Base-by-base conservation (phyloP, 2,797 vertebrate genomes). In the Danio choprae region DNA sequence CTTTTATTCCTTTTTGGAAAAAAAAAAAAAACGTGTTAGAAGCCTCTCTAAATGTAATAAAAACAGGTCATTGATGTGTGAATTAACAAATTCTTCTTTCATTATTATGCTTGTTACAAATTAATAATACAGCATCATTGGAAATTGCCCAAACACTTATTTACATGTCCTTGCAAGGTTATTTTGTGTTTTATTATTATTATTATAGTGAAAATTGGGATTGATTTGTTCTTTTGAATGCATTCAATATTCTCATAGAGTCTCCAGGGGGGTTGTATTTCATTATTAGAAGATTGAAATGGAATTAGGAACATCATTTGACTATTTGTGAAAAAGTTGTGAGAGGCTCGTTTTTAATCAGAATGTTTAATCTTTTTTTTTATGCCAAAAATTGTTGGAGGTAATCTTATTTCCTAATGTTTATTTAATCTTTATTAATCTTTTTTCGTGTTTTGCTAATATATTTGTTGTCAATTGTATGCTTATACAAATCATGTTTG, bases 241-340 rank as follows among this genome's bases (percentile, higher is more conserved):
- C 4, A 77, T 56, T 76, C 2, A 65, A n/a, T 6, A 41, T 46
- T 46, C 36, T 46, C 2, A 67, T 43, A 1, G n/a, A 6, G 13
- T 7, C 38, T 64, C 5, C 16, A 7, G 18, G 43, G 43, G 46
- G 13, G 75, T 55, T 12, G 16, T 44, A 50, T 29, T 50, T 51
- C 15, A 51, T 41, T 44, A 44, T 68, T 76, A 41, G 7, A 62
- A 48, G 29, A 5, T 51, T 58, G 6, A 51, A 77, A 77, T 76
- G 46, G 50, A 65, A 12, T 4, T 5, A 40, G 74, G 70, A 43
- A 74, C 75, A 64, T 84, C 38, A 71, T 43, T 44, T 4, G 29
- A 29, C 29, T 73, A 12, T 64, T 81, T 40, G 67, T 75, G 51
- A n/a, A 40, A 76, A 53, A 48, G 12, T 38, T 55, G 11, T 55